Percentiles rank a stretch among this genome's conserved stretches.
Conservation (phyloP, 2,797 vertebrate species). For the Gambusia yucatana region DNA sequence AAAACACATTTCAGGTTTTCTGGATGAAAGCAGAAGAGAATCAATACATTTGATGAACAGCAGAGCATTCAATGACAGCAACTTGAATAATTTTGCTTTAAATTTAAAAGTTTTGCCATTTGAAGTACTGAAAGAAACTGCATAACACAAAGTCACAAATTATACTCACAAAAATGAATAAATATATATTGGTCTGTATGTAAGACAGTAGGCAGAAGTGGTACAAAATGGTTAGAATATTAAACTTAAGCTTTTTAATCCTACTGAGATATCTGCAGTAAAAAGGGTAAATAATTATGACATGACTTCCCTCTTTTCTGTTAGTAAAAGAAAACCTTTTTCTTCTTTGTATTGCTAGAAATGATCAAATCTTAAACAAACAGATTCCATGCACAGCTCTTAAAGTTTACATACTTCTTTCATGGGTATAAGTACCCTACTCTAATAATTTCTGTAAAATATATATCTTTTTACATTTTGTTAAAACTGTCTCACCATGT, state of each 20-base stretch:
- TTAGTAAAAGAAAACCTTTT: neutral
- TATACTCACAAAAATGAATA: neutral
- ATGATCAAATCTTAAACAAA: neutral
- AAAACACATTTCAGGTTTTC: constrained; percentile 19
- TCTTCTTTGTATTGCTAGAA: neutral
- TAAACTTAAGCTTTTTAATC: neutral
- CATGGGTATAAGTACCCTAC: neutral
- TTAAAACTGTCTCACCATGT: too few species aligned
- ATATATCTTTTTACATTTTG: too few species aligned
- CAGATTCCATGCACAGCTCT: neutral
- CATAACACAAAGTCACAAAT: constrained; percentile 27
- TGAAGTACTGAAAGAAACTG: constrained; percentile 25
- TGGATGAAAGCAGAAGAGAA: constrained; percentile 17
- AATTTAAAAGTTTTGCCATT: constrained; percentile 33
- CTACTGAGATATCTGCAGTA: neutral
- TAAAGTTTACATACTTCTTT: neutral
- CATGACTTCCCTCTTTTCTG: constrained; percentile 7
- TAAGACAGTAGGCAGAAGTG: constrained; percentile 13
- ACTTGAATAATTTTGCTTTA: constrained; percentile 28
- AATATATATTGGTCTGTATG: neutral
- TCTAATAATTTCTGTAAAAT: neutral
- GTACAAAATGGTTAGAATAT: constrained; percentile 13
- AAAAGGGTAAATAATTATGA: constrained; percentile 7
- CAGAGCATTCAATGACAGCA: constrained; percentile 16
- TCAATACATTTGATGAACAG: constrained; percentile 21